Percentiles rank a stretch among this genome's conserved stretches.
Conservation (phyloP, 2,797 vertebrate genomes). For the Chromobotia macracanthus region DNA sequence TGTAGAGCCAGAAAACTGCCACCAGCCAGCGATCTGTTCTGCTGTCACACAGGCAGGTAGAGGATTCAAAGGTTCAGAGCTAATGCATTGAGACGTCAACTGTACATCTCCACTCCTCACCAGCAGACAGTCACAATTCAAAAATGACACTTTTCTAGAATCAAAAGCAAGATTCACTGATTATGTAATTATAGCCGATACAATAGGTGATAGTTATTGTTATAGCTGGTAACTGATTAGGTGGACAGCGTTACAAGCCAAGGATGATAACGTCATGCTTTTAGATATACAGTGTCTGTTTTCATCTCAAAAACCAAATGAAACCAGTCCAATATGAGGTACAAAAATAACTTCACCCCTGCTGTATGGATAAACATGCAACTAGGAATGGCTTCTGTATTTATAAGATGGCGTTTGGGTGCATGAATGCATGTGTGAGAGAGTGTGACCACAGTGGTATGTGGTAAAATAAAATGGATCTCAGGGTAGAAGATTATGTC, state of each 20-base stretch:
- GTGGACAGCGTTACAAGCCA: no score
- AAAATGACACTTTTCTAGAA: neutral
- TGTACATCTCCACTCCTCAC: constrained; percentile 34
- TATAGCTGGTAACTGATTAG: no score
- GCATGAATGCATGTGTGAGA: neutral
- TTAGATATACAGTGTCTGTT: no score
- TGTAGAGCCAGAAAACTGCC: constrained; percentile 46
- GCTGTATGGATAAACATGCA: neutral
- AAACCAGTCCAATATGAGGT: neutral
- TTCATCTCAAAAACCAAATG: no score
- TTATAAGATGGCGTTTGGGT: neutral
- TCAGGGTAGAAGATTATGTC: neutral
- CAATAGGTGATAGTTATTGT: neutral
- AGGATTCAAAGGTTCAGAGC: constrained; percentile 33
- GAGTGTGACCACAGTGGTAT: neutral
- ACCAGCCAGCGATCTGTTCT: constrained; percentile 34
- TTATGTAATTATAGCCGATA: neutral
- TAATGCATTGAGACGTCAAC: constrained; percentile 47
- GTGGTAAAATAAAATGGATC: neutral
- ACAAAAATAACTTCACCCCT: neutral
- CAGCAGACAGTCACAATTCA: constrained; percentile 13
- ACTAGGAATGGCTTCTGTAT: neutral
- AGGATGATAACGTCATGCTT: no score
- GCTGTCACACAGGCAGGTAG: constrained; percentile 31
- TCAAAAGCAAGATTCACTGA: neutral